Evolutionary conservation across 2,888 invertebrate species (phyloP), one percentile per base, ranked within the genome.

Genomic region (Macaria notata): DNA sequence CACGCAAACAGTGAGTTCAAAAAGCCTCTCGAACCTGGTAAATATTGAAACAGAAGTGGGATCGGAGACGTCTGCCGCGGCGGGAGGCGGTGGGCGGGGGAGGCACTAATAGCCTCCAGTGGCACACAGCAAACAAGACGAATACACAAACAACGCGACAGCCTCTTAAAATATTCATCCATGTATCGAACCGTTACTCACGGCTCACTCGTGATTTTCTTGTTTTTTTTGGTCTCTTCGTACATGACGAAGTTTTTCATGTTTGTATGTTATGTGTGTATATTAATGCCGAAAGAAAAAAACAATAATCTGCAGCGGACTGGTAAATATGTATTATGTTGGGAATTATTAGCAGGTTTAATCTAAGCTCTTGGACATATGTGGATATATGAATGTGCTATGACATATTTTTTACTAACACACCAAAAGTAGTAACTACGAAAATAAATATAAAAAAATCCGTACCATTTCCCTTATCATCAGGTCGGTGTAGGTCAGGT

Each of bases 401-500:
- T 19, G 19, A 19, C 19, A 19, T 19, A 19, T 19, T 19, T 19
- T 19, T 19, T 19, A 19, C 19, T 19, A 19, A 19, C 19, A 19
- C 19, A 19, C 1, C 19, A 19, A 19, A 19, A 19, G 2, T 19
- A 19, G 19, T 19, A 19, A 19, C 19, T 19, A 19, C 19, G 2
- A 19, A 19, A 19, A 19, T 19, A 19, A 19, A 19, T 19, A 2
- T 19, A 19, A 19, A 19, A 19, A 19, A 1, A 19, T 19, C 19
- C 94, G 93, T 84, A 95, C 95, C 95, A 87, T 95, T 95, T 67
- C 95, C 94, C 84, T 96, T 95, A 68, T 95, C 94, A 75, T 96
- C 95, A 47, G 95, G 93, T 72, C 96, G 92, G 85, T 96, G 95
- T 49, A 95, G 93, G 72, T 96, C 96, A 48, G 95, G 95, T 71